Base-by-base conservation (phyloP, 2,113 vertebrate species). In the Labeo catla region DNA sequence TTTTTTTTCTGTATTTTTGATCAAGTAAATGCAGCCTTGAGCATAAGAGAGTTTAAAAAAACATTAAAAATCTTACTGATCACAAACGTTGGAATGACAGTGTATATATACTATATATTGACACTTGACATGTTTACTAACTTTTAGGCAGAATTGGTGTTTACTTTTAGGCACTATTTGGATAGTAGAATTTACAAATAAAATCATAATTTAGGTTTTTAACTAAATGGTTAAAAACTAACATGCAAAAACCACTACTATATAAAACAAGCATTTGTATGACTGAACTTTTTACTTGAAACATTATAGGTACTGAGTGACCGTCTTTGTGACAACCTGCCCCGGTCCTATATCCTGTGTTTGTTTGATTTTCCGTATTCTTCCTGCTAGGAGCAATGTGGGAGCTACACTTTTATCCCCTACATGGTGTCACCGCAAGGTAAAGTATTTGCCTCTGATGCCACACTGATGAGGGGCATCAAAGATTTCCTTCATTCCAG, bases 331-430 rank as follows among this genome's bases (percentile, higher is more conserved):
- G 36, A 63, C 54, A 63, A 80, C 9, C 23, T n/a, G 6, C 57
- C 36, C 15, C 8, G 15, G 8, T 65, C 8, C 43, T 9, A 12
- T 63, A 4, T 77, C 13, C 10, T 50, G 52, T 52, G 50, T 79
- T 12, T 66, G 23, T 16, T 21, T 28, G 2, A 28, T 28, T 28
- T 12, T 86, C 9, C 52, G n/a, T 43, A 6, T 88, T 47, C 8
- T 36, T 59, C 47, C 83, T 59, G 59, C 8, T 88, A 98, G 97
- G 97, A 97, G 50, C 95, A 96, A 19, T 94, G 93, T 54, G 91
- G 96, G 54, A 96, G 94, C 91, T 97, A 97, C 92, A 97, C 95
- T 1, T 95, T 98, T 92, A 96, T 98, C 86, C 95, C 96, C 1
- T 98, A 98, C 65, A 54, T 93, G 19, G 96, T 97, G 91, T 96